Evolutionary conservation across 1,140 invertebrate species (phyloP).

Genomic region (Drosophila pallidifrons): DNA sequence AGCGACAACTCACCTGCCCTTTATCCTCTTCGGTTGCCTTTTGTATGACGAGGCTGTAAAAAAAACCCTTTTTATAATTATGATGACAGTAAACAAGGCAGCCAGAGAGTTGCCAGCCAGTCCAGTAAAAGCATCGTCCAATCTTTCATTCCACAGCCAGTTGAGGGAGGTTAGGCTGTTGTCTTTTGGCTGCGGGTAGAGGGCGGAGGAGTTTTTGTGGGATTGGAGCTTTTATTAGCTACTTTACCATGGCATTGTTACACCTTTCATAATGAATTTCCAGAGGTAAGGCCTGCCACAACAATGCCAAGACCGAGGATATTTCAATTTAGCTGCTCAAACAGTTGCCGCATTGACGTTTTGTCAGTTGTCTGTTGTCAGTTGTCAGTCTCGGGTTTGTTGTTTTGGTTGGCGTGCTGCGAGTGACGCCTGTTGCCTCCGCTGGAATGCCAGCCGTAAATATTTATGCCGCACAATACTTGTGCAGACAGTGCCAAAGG

Average conservation of each 20-base stretch:
- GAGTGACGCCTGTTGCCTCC: constrained; percentile 35
- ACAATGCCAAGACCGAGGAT: constrained; percentile 76
- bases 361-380: constrained; percentile 50
- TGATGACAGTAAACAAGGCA: constrained; percentile 79
- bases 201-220: constrained; percentile 23
- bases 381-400: background rate
- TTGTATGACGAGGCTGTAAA: constrained; percentile 59
- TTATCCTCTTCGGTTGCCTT: constrained; percentile 58
- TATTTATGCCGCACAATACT: constrained; percentile 77
- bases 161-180: constrained; percentile 1
- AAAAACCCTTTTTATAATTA: constrained; percentile 82
- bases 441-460: constrained; percentile 72
- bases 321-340: constrained; percentile 82
- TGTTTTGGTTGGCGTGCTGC: constrained; percentile 4
- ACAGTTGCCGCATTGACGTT: constrained; percentile 82
- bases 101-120: constrained; percentile 30
- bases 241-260: constrained; percentile 78
- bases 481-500: constrained; percentile 56
- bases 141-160: constrained; percentile 14
- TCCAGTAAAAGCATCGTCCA: constrained; percentile 41
- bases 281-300: constrained; percentile 55
- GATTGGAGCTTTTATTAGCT: constrained; percentile 74
- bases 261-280: constrained; percentile 80
- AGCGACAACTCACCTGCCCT: constrained; percentile 65
- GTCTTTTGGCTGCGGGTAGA: too few species aligned